phyloP scores from a whole-genome alignment of 2,888 invertebrate genomes.

The Julus scandinavius region DNA sequence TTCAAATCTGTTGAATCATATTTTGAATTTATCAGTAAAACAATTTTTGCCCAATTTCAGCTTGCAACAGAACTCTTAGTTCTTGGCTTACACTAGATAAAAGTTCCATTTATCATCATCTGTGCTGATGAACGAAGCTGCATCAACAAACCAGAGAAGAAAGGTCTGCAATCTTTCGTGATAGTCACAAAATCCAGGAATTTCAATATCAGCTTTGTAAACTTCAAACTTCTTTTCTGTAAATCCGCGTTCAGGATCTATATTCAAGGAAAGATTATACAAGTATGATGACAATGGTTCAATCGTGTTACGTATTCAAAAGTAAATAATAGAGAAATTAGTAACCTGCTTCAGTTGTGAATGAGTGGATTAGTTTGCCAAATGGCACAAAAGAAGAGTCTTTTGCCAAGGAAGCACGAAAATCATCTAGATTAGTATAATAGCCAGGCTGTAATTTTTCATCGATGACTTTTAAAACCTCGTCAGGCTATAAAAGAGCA shows the following conservation, averaged over 20 bases:
- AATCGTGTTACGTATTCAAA: neutral
- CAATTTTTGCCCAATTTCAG: neutral
- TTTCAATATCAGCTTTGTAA: slow-evolving; percentile 78
- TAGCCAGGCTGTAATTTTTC: slow-evolving; percentile 78
- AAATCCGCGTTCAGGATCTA: neutral
- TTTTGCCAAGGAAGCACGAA: slow-evolving; percentile 75
- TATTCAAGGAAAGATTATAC: neutral
- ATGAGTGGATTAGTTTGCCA: slow-evolving; percentile 76
- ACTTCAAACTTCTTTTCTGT: slow-evolving; percentile 74
- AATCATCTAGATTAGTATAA: slow-evolving; percentile 78
- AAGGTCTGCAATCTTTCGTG: slow-evolving; percentile 90
- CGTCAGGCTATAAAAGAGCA: slow-evolving; percentile 74
- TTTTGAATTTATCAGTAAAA: neutral
- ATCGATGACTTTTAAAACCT: slow-evolving; percentile 76
- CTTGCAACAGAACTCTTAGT: neutral
- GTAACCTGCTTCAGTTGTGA: slow-evolving; percentile 62
- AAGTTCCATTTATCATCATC: slow-evolving; percentile 93
- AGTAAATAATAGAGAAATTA: neutral
- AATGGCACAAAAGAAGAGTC: slow-evolving; percentile 79
- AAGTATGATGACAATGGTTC: neutral
- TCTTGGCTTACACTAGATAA: slow-evolving; percentile 68
- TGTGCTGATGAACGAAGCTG: slow-evolving; percentile 91
- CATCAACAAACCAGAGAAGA: slow-evolving; percentile 95
- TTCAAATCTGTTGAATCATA: slow-evolving; percentile 64
- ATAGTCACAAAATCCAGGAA: slow-evolving; percentile 78